Percentiles rank a stretch among this genome's conserved stretches.
These are phyloP conservation scores for Pseudonaja textilis DNA, from an alignment of 2,113 vertebrate genomes.

Conservation along the genomic window DNA sequence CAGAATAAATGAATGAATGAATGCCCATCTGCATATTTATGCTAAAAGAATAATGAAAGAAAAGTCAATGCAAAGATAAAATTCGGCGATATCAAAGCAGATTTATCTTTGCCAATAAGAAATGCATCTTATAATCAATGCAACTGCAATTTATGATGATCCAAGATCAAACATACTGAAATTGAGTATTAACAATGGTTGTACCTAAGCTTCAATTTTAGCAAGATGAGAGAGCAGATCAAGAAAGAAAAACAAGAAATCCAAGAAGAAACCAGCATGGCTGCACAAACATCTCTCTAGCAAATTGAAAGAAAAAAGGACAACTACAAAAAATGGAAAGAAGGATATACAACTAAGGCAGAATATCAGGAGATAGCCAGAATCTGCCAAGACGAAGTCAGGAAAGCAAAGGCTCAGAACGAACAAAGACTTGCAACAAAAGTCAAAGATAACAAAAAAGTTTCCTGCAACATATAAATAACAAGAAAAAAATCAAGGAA, in stretches of 20 bases:
- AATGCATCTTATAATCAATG: not conserved
- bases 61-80: not conserved
- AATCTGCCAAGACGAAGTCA: too few relatives aligned
- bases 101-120: not conserved
- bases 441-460: too few relatives aligned
- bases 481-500: too few relatives aligned
- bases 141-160: not conserved
- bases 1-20: not conserved
- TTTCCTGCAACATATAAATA: too few relatives aligned
- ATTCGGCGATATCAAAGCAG: not conserved
- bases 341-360: too few relatives aligned
- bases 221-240: not conserved
- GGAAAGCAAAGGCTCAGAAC: too few relatives aligned
- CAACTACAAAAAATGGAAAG: too few relatives aligned
- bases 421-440: too few relatives aligned
- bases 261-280: too few relatives aligned
- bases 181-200: not conserved
- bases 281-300: too few relatives aligned
- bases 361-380: too few relatives aligned
- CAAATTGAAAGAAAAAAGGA: too few relatives aligned
- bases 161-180: not conserved
- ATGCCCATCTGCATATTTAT: not conserved
- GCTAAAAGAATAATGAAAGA: not conserved
- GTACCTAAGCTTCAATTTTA: not conserved
- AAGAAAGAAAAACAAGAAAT: not conserved